Conservation (phyloP, 92 coral and sea anemone genomes). For the Zoanthus sansibaricus region DNA sequence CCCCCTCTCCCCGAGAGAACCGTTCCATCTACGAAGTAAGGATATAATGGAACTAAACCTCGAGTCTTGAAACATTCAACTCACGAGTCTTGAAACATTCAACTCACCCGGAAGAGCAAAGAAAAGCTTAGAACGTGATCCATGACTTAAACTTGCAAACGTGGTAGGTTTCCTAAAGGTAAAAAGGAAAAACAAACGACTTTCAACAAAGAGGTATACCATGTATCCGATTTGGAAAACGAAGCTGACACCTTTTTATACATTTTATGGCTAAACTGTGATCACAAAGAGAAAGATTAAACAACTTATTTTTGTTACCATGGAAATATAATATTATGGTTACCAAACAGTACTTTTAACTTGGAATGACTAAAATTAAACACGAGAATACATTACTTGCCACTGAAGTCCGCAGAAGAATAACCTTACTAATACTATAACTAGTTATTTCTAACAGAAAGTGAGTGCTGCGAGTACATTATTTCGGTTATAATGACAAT, state of each 20-base stretch:
- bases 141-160: conserved; percentile 76
- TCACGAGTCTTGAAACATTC: not conserved
- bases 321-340: not conserved
- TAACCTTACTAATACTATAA: too few species aligned
- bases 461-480: too few species aligned
- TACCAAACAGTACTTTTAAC: too few species aligned
- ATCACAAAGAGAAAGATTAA: not conserved
- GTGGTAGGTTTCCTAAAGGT: conserved; percentile 88
- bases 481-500: too few species aligned
- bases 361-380: too few species aligned
- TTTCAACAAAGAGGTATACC: too few species aligned
- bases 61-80: not conserved
- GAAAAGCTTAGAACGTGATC: conserved; percentile 69
- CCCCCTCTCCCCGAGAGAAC: too few species aligned
- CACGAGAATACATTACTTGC: too few species aligned
- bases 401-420: too few species aligned
- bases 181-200: not conserved
- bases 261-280: not conserved
- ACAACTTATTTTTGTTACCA: not conserved
- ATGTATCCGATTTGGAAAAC: not conserved
- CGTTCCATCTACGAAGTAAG: too few species aligned
- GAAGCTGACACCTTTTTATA: not conserved
- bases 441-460: too few species aligned
- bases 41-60: not conserved
- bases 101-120: conserved; percentile 93